Evolutionary conservation across 2,888 invertebrate species (phyloP).

Genomic region (Drosophila diplacantha): DNA sequence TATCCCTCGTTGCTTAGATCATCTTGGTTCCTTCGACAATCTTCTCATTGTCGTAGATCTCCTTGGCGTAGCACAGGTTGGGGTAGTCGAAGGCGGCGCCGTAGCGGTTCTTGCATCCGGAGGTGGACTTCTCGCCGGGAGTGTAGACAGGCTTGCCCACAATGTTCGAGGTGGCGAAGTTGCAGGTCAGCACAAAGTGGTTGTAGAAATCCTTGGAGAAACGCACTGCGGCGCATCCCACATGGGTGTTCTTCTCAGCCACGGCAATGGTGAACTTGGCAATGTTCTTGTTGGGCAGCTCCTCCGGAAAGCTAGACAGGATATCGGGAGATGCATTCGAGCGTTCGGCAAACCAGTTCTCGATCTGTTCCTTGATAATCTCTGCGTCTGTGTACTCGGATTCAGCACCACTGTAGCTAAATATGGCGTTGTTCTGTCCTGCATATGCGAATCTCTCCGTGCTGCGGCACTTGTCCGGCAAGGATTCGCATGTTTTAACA

Average conservation of each 20-base stretch:
- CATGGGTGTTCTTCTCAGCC: constrained; percentile 42
- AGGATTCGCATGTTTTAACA: constrained; percentile 41
- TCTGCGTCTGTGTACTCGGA: constrained; percentile 42
- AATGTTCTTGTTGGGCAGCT: constrained; percentile 39
- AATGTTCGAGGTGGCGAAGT: constrained; percentile 44
- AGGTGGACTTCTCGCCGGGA: constrained; percentile 39
- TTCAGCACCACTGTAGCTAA: constrained; percentile 43
- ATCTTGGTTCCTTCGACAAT: constrained; percentile 22
- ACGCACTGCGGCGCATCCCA: constrained; percentile 48
- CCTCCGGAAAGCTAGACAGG: constrained; percentile 37
- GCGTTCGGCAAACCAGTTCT: constrained; percentile 42
- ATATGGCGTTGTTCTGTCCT: constrained; percentile 46
- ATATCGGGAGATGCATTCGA: constrained; percentile 38
- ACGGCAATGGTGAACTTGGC: constrained; percentile 49
- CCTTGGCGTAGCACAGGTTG: constrained; percentile 52
- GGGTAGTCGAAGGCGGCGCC: constrained; percentile 53
- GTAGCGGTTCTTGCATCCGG: constrained; percentile 31
- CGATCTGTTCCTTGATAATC: constrained; percentile 45
- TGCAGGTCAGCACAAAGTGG: constrained; percentile 48
- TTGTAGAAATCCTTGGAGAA: constrained; percentile 32
- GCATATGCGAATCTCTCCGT: constrained; percentile 47
- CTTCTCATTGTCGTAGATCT: constrained; percentile 29
- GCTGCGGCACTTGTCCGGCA: constrained; percentile 46
- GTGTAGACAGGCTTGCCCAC: constrained; percentile 42
- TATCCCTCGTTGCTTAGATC: constrained; percentile 10